A percentile compares a stretch with the other conserved stretches of the same genome.
Evolutionary conservation across 2,113 vertebrate species (phyloP).

Genomic region (Madoqua kirkii): DNA sequence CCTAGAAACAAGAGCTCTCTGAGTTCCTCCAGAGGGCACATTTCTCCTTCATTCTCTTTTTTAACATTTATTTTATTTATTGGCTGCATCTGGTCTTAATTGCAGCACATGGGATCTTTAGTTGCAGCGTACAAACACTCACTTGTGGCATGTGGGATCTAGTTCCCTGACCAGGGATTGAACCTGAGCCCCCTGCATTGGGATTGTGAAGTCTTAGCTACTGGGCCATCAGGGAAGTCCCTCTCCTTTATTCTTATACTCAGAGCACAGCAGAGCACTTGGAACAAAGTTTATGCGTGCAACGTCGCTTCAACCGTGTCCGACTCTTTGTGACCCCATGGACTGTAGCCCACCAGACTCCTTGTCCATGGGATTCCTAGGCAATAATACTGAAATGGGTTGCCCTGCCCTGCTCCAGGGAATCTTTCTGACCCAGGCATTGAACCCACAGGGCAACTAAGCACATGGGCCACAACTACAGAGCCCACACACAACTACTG

Average conservation of each 20-base stretch:
- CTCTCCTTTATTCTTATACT: not conserved
- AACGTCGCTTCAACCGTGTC: fast-evolving
- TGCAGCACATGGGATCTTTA: not conserved
- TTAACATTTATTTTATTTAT: not conserved
- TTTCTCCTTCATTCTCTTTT: not conserved
- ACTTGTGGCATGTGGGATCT: not conserved
- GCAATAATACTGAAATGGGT: no score
- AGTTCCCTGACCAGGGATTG: not conserved
- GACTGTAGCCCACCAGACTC: no score
- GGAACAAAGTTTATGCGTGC: not conserved
- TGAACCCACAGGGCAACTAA: no score
- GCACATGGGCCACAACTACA: no score
- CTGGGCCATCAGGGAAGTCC: not conserved
- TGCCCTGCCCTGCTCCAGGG: no score
- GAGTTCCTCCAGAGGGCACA: not conserved
- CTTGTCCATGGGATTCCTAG: no score
- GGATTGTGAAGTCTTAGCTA: not conserved
- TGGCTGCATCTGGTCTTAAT: not conserved
- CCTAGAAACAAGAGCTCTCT: not conserved
- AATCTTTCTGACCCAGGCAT: no score
- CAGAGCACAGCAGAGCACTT: not conserved
- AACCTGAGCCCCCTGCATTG: not conserved
- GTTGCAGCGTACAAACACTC: not conserved
- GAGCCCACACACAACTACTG: no score
- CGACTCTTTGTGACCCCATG: no score